Percentiles rank a stretch among this genome's conserved stretches.
phyloP scores from a whole-genome alignment of 2,113 vertebrate species.

The Glareola pratincola region DNA sequence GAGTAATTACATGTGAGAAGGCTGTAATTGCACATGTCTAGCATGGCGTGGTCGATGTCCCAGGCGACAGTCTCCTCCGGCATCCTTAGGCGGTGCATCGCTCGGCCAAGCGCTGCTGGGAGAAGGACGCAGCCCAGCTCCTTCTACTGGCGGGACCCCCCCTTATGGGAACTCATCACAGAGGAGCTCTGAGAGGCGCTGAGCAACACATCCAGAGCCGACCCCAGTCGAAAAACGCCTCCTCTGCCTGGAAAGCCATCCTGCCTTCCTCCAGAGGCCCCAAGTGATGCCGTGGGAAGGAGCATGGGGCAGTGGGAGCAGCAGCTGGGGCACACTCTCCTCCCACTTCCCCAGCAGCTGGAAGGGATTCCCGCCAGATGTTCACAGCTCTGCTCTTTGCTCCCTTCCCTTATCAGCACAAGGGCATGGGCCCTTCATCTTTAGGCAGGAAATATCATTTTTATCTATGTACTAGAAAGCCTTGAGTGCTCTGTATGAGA shows the following conservation, averaged over 20 bases:
- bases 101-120: accelerated
- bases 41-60: neutral
- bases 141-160: accelerated
- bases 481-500: neutral
- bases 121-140: neutral
- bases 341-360: accelerated
- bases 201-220: accelerated
- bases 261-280: neutral
- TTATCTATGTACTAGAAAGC: neutral
- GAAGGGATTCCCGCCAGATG: neutral
- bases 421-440: neutral
- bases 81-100: neutral
- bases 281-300: neutral
- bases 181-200: accelerated
- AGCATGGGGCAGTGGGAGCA: neutral
- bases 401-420: neutral
- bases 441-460: neutral
- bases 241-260: neutral
- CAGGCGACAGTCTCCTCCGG: neutral
- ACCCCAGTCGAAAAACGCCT: neutral
- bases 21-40: neutral
- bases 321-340: accelerated
- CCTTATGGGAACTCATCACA: accelerated
- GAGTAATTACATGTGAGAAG: neutral
- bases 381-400: neutral